phyloP scores from a whole-genome alignment of 2,113 vertebrate species.

The Calcarius ornatus region DNA sequence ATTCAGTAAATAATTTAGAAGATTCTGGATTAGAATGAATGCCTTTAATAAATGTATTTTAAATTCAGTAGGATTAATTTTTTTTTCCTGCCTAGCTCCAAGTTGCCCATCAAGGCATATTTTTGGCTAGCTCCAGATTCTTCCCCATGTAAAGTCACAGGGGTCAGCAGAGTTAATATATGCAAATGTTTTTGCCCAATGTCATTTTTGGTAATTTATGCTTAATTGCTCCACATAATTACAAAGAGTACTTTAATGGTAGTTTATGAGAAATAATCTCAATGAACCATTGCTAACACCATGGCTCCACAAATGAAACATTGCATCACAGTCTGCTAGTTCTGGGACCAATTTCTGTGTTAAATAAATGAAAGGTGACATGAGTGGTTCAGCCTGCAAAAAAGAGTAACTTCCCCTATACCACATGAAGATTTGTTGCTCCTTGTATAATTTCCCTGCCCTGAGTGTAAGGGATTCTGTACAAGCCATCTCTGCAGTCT shows the following conservation, averaged over 20 bases:
- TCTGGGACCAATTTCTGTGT: background rate
- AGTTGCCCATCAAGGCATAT: background rate
- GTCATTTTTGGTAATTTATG: constrained; percentile 12
- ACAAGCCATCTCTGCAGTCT: background rate
- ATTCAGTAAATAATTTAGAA: background rate
- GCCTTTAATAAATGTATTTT: background rate
- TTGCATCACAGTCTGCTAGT: background rate
- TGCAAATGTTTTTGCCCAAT: background rate
- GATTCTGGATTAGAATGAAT: background rate
- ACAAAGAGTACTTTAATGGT: background rate
- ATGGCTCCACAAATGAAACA: background rate
- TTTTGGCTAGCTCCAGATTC: background rate
- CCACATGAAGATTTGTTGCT: background rate
- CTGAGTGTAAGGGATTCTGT: background rate
- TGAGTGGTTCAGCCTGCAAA: background rate
- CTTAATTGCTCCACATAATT: constrained; percentile 3
- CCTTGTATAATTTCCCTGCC: background rate
- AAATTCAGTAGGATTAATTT: background rate
- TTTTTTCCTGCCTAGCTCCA: background rate
- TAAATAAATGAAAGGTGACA: background rate
- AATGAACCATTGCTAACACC: background rate
- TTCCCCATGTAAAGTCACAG: background rate
- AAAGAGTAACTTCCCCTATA: background rate
- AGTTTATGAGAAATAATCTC: background rate
- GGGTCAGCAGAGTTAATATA: background rate